A percentile compares a stretch with the other conserved stretches of the same genome.
phyloP scores from a whole-genome alignment of 2,888 invertebrate genomes.

The Melipona bicolor region DNA sequence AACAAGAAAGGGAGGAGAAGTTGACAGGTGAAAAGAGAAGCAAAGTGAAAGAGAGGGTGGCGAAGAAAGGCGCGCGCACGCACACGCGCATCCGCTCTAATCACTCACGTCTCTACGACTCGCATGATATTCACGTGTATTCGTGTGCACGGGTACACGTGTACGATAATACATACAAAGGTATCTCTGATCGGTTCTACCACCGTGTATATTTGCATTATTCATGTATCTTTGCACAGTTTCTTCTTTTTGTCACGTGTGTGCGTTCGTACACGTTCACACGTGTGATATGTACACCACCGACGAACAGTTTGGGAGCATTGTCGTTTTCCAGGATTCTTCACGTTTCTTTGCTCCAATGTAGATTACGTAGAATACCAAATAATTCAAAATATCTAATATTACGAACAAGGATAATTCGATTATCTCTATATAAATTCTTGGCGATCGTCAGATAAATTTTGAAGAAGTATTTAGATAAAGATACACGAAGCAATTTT shows the following conservation, averaged over 20 bases:
- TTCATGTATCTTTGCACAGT: not conserved
- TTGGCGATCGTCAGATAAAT: not conserved
- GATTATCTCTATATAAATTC: not conserved
- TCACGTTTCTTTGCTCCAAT: not conserved
- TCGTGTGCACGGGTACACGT: constrained; percentile 3
- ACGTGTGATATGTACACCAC: not conserved
- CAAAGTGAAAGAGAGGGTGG: constrained; percentile 11
- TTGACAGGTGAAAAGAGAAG: constrained; percentile 44
- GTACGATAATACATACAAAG: not conserved
- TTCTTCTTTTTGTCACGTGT: not conserved
- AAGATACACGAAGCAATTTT: not conserved
- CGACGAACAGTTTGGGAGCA: constrained; percentile 9
- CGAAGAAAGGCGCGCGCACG: constrained; percentile 34
- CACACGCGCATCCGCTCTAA: constrained; percentile 20
- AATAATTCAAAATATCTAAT: not conserved
- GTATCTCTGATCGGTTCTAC: not conserved
- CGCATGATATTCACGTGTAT: constrained; percentile 1
- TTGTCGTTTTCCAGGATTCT: not conserved
- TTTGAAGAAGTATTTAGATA: not conserved
- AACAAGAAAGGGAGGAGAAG: constrained; percentile 4
- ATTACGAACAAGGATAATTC: not conserved
- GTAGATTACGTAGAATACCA: not conserved
- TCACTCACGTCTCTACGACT: not conserved
- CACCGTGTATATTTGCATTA: not conserved
- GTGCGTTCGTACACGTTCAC: constrained; percentile 6